Conservation (phyloP, 2,797 vertebrate species). For the Meda fulgida region DNA sequence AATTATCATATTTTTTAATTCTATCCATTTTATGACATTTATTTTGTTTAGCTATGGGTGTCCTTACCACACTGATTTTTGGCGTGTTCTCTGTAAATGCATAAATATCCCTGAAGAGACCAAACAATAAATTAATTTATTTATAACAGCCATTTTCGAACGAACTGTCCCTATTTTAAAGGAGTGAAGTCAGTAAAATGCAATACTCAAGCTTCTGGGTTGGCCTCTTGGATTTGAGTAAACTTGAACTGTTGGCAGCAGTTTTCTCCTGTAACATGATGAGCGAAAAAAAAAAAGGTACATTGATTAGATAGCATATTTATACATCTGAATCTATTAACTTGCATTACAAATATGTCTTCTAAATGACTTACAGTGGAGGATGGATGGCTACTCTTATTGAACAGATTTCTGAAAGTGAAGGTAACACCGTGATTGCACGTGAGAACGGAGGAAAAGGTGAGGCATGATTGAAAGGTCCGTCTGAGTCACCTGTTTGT, state of each 20-base stretch:
- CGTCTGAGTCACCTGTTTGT: constrained; percentile 65
- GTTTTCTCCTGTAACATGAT: constrained; percentile 58
- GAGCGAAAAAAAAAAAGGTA: neutral
- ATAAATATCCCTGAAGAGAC: constrained; percentile 80
- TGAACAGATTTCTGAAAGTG: constrained; percentile 44
- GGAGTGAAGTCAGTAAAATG: constrained; percentile 16
- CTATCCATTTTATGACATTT: neutral
- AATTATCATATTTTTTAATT: neutral
- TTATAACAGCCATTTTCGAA: neutral
- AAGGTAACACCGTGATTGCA: neutral
- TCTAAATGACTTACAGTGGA: constrained; percentile 51
- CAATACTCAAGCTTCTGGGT: constrained; percentile 63
- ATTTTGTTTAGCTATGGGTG: neutral
- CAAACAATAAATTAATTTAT: constrained; percentile 15
- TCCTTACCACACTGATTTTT: constrained; percentile 80
- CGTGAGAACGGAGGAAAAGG: constrained; percentile 34
- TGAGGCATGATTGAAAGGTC: neutral
- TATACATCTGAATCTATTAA: neutral
- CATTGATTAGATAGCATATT: neutral
- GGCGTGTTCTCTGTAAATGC: constrained; percentile 80
- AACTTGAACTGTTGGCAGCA: constrained; percentile 29
- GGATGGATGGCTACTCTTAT: constrained; percentile 38
- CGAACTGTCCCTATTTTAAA: neutral
- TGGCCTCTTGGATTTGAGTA: constrained; percentile 53
- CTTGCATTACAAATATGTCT: neutral